Evolutionary conservation across 2,888 invertebrate genomes (phyloP).

Genomic region (Galeopsomyia nigrocyanea): DNA sequence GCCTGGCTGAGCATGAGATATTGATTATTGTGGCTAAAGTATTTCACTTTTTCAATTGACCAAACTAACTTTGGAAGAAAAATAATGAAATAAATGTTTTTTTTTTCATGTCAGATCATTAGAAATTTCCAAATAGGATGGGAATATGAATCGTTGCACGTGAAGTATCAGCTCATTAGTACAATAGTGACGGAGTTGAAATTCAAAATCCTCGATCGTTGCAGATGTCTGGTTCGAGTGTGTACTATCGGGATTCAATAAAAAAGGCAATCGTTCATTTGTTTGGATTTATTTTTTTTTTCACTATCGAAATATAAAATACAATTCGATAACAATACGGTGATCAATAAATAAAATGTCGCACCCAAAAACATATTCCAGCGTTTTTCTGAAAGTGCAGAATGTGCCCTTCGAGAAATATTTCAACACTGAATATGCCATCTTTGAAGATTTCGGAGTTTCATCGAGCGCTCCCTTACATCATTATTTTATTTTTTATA

Average conservation of each 20-base stretch:
- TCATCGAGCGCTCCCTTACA: slow-evolving; percentile 9
- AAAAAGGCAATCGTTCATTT: slow-evolving; percentile 1
- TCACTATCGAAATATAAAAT: slow-evolving; percentile 49
- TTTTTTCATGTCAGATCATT: too few species aligned
- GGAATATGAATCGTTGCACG: too few species aligned
- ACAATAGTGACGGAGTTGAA: too few species aligned
- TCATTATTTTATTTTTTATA: slow-evolving; percentile 23
- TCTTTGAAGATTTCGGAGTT: slow-evolving; percentile 31
- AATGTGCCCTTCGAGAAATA: slow-evolving; percentile 24
- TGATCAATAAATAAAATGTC: slow-evolving; percentile 44
- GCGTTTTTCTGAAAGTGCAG: slow-evolving; percentile 32
- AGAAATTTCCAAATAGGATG: too few species aligned
- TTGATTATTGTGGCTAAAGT: too few species aligned
- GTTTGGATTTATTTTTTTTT: slow-evolving; percentile 40
- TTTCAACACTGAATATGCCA: slow-evolving; percentile 32
- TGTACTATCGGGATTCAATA: neutral
- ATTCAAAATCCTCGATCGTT: too few species aligned
- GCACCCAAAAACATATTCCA: slow-evolving; percentile 37
- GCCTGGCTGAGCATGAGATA: too few species aligned
- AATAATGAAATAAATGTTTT: too few species aligned
- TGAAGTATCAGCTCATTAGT: too few species aligned
- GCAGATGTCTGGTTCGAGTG: too few species aligned
- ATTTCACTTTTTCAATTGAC: too few species aligned
- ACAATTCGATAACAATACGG: slow-evolving; percentile 48
- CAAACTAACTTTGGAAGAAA: too few species aligned